Percentiles rank a stretch among this genome's conserved stretches.
Evolutionary conservation across 2,888 invertebrate species (phyloP).

Genomic region (Mythimna loreyi): DNA sequence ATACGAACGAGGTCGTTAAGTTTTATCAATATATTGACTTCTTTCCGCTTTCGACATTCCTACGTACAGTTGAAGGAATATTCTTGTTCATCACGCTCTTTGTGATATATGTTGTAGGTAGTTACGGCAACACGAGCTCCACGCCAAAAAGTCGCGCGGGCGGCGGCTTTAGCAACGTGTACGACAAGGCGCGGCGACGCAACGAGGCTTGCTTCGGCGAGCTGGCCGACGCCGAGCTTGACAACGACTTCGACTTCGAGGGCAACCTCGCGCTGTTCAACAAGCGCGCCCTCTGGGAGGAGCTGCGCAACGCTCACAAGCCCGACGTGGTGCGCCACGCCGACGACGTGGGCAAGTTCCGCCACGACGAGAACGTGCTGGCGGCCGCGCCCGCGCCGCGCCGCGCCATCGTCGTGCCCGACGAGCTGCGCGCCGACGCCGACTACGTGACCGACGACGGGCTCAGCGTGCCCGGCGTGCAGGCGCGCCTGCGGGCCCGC

Average conservation of each 20-base stretch:
- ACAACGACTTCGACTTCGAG: constrained; percentile 98
- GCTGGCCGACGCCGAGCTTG: constrained; percentile 91
- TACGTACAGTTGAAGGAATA: too few species aligned
- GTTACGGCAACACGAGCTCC: constrained; percentile 74
- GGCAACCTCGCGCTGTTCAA: constrained; percentile 98
- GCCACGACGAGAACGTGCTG: constrained; percentile 97
- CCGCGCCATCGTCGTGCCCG: constrained; percentile 92
- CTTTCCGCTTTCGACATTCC: too few species aligned
- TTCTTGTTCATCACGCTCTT: background rate
- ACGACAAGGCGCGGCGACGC: constrained; percentile 88
- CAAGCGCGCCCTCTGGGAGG: constrained; percentile 91
- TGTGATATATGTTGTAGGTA: constrained; percentile 65
- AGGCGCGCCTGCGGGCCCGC: constrained; percentile 92
- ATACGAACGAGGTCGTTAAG: too few species aligned
- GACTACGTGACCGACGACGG: constrained; percentile 96
- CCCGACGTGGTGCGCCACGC: constrained; percentile 85
- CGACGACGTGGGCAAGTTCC: constrained; percentile 88
- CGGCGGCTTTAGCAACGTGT: constrained; percentile 73
- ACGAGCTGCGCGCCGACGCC: constrained; percentile 86
- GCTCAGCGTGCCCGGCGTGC: constrained; percentile 94
- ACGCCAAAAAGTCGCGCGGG: constrained; percentile 85
- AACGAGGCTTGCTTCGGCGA: constrained; percentile 96
- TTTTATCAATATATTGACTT: too few species aligned
- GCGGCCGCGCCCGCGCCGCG: constrained; percentile 61
- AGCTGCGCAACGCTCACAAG: constrained; percentile 77